A percentile compares a stretch with the other conserved stretches of the same genome.
Conservation (phyloP, 2,113 vertebrate genomes). For the Pantherophis guttatus region DNA sequence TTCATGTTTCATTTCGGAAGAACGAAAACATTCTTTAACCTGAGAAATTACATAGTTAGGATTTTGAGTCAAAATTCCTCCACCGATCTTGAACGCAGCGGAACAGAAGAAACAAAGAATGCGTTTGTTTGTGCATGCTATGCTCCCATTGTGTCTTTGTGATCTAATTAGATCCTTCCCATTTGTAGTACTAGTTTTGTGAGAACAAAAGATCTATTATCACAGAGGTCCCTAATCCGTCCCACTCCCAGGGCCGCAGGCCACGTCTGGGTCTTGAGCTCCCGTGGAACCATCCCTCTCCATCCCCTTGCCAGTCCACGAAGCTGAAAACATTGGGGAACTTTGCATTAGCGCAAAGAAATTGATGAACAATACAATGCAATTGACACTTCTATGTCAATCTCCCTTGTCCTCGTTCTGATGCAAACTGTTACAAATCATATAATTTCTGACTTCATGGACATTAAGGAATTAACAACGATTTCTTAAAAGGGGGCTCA, state of each 20-base stretch:
- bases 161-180: neutral
- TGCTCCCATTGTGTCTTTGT: neutral
- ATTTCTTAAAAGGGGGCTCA: too few species aligned
- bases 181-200: neutral
- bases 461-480: neutral
- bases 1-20: neutral
- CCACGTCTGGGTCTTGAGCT: too few species aligned
- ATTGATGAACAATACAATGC: neutral
- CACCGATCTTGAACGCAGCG: neutral
- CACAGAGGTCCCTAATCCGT: neutral
- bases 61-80: neutral
- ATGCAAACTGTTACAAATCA: neutral
- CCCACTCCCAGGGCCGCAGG: too few species aligned
- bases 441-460: neutral
- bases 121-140: neutral
- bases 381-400: neutral
- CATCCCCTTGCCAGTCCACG: fast-evolving
- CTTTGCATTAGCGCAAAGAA: neutral
- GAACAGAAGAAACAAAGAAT: neutral
- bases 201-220: neutral
- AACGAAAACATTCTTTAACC: neutral
- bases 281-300: too few species aligned
- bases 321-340: neutral
- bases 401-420: neutral
- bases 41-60: neutral